A percentile compares a stretch with the other conserved stretches of the same genome.
Conservation (phyloP, 2,797 vertebrate species). For the Xiphorhynchus erythropygius region DNA sequence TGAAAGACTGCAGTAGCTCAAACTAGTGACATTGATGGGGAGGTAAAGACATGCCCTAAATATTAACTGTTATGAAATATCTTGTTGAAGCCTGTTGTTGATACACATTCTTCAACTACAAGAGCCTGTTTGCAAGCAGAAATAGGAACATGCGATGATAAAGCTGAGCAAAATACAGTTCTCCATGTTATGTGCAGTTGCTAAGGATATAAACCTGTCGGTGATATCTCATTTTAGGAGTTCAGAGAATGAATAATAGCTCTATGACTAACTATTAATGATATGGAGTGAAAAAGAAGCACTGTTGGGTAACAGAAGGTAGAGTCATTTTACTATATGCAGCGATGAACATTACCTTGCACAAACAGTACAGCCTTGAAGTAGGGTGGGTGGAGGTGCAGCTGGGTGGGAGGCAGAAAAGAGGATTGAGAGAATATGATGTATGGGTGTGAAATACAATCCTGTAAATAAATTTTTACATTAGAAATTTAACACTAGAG, state of each 20-base stretch:
- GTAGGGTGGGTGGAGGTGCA: conserved; percentile 59
- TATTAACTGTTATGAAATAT: conserved; percentile 27
- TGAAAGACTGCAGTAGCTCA: not conserved
- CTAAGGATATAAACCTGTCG: conserved; percentile 67
- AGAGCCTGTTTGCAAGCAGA: conserved; percentile 58
- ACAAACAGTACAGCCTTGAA: conserved; percentile 59
- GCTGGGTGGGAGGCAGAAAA: conserved; percentile 53
- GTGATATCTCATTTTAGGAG: conserved; percentile 65
- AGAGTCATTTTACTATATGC: conserved; percentile 67
- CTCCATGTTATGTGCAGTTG: conserved; percentile 64
- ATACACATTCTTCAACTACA: not conserved
- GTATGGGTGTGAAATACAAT: conserved; percentile 25
- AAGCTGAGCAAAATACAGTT: conserved; percentile 42
- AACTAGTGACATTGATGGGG: not conserved
- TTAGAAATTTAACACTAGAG: conserved; percentile 21
- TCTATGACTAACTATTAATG: conserved; percentile 77
- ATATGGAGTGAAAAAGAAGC: conserved; percentile 63
- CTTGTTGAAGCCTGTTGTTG: conserved; percentile 32
- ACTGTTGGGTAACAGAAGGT: conserved; percentile 69
- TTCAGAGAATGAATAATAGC: conserved; percentile 71
- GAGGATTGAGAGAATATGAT: conserved; percentile 33
- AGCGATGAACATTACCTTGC: conserved; percentile 63
- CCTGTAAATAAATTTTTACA: conserved; percentile 26
- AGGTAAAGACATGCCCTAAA: not conserved
- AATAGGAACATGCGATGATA: conserved; percentile 25